Base-by-base conservation (phyloP, 35 echinoderm and acorn worm genomes). In the Ophiothrix spiculata region DNA sequence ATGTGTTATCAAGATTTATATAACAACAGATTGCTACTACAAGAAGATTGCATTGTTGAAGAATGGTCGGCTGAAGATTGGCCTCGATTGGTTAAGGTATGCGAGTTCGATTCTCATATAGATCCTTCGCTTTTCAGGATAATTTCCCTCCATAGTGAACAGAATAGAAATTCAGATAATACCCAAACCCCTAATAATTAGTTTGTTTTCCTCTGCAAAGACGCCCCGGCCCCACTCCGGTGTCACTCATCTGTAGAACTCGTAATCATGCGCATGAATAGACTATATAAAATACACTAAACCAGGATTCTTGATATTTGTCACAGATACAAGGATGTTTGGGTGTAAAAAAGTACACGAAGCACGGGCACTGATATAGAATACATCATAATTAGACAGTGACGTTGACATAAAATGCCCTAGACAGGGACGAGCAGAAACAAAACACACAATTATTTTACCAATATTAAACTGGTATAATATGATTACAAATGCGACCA, bases 1-100 rank as follows among this genome's bases (percentile, higher is more conserved):
- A 89, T 97, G 79, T 97, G 94, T 69, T 93, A 88, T 35, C 90
- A 97, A 46, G 87, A 97, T 80, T 75, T 93, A 15, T 75, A 87
- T 0, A 86, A 90, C 32, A 87, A 79, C 23, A 56, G 91, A 35
- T 49, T 97, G 1, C 1, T 90, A 49, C 80, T 97, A 39, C 46
- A 87, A 33, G 80, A 92, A 17, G 94, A 97, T 33, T 97, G 94
- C 37, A 80, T 91, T 0, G 91, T 82, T 4, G 76, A 64, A 39
- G 80, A 75, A 19, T 97, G 88, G 87, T 75, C 93, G 64, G 78
- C 93, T 39, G 75, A 64, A 40, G 90, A 90, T 87, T 93, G 79
- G 56, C 78, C 80, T 25, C 86, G 77, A 39, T 64, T 86, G 25
- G 75, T 97, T 15, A 89, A 83, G 87, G 94, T 97, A 21, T 84